Conservation (phyloP, 2,797 vertebrate genomes). For the Tangara arthus region DNA sequence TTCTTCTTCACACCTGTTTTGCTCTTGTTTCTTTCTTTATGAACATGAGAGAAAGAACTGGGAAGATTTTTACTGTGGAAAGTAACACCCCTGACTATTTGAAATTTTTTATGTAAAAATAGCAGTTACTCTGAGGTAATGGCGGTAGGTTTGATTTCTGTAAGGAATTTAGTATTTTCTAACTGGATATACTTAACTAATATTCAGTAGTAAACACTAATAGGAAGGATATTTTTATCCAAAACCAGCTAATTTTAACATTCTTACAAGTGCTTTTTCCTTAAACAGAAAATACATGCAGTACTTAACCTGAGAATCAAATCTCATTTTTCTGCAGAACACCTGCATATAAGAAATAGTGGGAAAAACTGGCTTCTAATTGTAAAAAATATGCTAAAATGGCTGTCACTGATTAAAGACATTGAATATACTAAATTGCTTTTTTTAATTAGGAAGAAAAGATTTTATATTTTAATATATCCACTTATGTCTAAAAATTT, state of each 20-base stretch:
- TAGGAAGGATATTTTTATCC: background rate
- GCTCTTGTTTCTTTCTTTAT: background rate
- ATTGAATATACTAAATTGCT: background rate
- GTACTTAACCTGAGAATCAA: background rate
- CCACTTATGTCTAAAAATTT: background rate
- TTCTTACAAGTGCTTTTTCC: background rate
- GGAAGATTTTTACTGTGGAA: background rate
- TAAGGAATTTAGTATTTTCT: background rate
- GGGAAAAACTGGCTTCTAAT: background rate
- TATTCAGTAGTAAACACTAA: background rate
- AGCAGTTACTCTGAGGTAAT: background rate
- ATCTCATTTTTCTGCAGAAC: background rate
- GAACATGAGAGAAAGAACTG: background rate
- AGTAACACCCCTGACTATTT: background rate
- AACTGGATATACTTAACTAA: background rate
- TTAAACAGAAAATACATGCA: background rate
- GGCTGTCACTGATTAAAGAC: background rate
- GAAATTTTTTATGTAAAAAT: background rate
- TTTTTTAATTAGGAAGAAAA: constrained; percentile 3
- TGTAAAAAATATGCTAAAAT: background rate
- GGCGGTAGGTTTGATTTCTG: background rate
- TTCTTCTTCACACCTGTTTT: background rate
- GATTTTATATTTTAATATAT: background rate
- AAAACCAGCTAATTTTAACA: background rate
- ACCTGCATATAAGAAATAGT: background rate